phyloP scores from a whole-genome alignment of 2,797 vertebrate species.

The Sebastes hubbsi region DNA sequence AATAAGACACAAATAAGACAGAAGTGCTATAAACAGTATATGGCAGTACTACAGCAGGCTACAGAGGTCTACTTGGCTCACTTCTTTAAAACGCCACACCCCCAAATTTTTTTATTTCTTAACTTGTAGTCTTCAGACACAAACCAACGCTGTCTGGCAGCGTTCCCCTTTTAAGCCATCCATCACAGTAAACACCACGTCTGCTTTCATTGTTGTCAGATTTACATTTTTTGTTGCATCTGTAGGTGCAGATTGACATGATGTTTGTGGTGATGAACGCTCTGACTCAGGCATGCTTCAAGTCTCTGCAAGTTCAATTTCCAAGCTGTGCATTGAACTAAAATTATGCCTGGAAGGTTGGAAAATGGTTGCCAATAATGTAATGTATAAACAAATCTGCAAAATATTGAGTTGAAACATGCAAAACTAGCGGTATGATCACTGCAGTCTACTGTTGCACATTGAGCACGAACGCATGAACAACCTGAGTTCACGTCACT shows the following conservation, averaged over 20 bases:
- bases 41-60: not conserved
- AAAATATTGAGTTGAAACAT: constrained; percentile 5
- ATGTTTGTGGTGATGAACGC: not conserved
- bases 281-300: not conserved
- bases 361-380: not conserved
- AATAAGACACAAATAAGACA: no score
- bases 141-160: not conserved
- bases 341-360: not conserved
- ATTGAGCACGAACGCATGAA: not conserved
- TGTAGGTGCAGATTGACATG: not conserved
- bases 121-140: not conserved
- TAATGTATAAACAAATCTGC: not conserved
- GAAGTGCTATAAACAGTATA: no score
- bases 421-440: not conserved
- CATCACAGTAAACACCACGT: not conserved
- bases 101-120: not conserved
- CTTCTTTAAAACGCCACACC: not conserved
- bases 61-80: not conserved
- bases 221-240: not conserved
- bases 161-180: not conserved
- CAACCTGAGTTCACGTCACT: not conserved
- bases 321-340: not conserved
- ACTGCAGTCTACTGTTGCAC: not conserved
- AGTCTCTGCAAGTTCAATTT: not conserved
- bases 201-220: not conserved